Evolutionary conservation across 1,140 invertebrate genomes (phyloP), one percentile per base, ranked within the genome.

Genomic region (Myzus persicae): DNA sequence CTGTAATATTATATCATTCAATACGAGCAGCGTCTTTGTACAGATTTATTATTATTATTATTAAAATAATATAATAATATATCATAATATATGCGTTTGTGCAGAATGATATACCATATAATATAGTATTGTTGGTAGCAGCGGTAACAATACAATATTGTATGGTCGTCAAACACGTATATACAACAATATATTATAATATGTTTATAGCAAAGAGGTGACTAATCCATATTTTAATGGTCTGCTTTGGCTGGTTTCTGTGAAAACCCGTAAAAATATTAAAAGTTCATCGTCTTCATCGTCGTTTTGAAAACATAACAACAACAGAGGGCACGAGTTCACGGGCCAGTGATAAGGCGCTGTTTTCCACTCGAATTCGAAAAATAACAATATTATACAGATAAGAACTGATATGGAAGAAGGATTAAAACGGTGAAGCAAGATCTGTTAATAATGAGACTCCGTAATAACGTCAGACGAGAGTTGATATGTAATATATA

Each of bases 311-410:
- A 76, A 76, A n/a, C 31, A 18, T 5, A 76, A 76, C 14, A 67
- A 67, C 59, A 76, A n/a, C 59, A n/a, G 59, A 76, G 59, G 59
- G 59, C 59, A 76, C 11, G 59, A n/a, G 59, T 76, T 76, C 59
- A 76, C 59, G 59, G 59, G 14, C 59, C 59, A n/a, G 4, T 76
- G 59, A 76, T 76, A 76, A 76, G 59, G 31, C 59, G 4, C 59
- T 20, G 59, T 76, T 76, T 76, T 76, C 59, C 59, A 76, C 59
- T 76, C 59, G 31, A 76, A 76, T 76, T 76, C 59, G n/a, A 76
- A 76, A 76, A 76, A 76, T 76, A 76, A 76, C 31, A 76, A 76
- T 76, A 76, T 76, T n/a, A n/a, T 59, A 51, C n/a, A n/a, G 59
- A 76, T 76, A 76, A 76, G 59, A 76, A n/a, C 18, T n/a, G 59